Evolutionary conservation across 2,113 vertebrate species (phyloP).

Genomic region (Datnioides undecimradiatus): DNA sequence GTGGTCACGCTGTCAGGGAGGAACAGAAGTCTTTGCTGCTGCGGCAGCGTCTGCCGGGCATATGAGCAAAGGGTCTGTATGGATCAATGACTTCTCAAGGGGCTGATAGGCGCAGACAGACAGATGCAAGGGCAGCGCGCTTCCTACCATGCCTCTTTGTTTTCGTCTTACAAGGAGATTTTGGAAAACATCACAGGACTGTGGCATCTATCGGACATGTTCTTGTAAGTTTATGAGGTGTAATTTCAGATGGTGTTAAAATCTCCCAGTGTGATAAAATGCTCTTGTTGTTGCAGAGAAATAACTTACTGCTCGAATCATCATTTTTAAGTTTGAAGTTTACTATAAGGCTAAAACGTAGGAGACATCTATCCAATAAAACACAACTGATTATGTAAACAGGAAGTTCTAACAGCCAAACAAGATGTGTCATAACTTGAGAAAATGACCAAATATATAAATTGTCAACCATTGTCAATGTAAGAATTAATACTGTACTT

Average conservation of each 20-base stretch:
- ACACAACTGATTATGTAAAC: not conserved
- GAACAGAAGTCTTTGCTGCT: conserved; percentile 67
- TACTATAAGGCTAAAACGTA: no score
- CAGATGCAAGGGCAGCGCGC: conserved; percentile 29
- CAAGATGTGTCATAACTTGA: not conserved
- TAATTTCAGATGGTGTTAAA: conserved; percentile 9
- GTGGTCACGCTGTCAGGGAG: conserved; percentile 60
- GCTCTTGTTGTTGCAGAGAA: not conserved
- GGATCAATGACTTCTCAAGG: conserved; percentile 73
- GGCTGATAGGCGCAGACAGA: conserved; percentile 61
- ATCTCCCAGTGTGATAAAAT: not conserved
- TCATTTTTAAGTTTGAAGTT: no score
- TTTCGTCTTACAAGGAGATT: conserved; percentile 43
- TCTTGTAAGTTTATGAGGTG: conserved; percentile 10
- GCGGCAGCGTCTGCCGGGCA: conserved; percentile 47
- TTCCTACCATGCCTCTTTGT: conserved; percentile 39
- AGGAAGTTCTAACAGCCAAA: not conserved
- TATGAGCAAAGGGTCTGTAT: conserved; percentile 64
- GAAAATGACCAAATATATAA: no score
- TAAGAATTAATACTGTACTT: no score
- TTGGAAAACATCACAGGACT: conserved; percentile 28
- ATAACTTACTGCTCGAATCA: not conserved
- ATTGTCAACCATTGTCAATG: no score
- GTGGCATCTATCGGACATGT: conserved; percentile 25
- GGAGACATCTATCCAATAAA: not conserved